Evolutionary conservation across 30 jellyfish, hydroid and myxozoan species (phyloP).

Genomic region (Aurelia sp.): DNA sequence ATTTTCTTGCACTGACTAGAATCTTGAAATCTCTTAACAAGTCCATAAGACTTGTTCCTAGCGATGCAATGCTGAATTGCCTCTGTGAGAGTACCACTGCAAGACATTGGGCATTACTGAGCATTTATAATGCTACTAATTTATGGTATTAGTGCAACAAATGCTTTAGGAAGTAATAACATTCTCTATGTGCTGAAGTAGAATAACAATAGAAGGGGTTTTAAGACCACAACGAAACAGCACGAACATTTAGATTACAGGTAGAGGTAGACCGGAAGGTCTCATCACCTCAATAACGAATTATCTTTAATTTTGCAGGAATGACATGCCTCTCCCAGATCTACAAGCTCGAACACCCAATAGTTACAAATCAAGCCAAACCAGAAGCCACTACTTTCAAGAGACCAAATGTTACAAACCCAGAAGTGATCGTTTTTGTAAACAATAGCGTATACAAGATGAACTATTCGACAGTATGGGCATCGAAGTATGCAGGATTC

Average conservation of each 20-base stretch:
- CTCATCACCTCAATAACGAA: neutral
- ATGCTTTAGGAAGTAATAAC: too few species aligned
- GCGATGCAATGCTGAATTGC: too few species aligned
- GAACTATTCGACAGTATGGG: conserved; percentile 32
- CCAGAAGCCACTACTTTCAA: neutral
- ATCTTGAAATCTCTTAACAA: too few species aligned
- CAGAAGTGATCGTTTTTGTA: conserved; percentile 29
- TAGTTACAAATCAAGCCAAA: neutral
- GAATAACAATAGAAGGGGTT: too few species aligned
- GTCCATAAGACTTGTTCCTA: too few species aligned
- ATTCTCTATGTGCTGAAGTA: too few species aligned
- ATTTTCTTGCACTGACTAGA: too few species aligned
- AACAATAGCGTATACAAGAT: conserved; percentile 26
- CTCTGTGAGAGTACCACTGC: too few species aligned
- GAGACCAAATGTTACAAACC: conserved; percentile 16
- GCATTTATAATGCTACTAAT: too few species aligned
- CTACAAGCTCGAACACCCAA: neutral
- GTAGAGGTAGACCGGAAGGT: neutral
- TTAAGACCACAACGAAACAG: too few species aligned
- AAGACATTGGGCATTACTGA: too few species aligned
- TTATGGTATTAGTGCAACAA: too few species aligned
- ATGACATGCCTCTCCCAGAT: conserved; percentile 6
- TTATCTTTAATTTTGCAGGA: neutral
- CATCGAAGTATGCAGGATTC: neutral
- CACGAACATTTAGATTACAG: neutral